A percentile compares a stretch with the other conserved stretches of the same genome.
These are phyloP conservation scores for Halyomorpha halys DNA, from an alignment of 1,140 invertebrate species.

Conservation along the genomic window DNA sequence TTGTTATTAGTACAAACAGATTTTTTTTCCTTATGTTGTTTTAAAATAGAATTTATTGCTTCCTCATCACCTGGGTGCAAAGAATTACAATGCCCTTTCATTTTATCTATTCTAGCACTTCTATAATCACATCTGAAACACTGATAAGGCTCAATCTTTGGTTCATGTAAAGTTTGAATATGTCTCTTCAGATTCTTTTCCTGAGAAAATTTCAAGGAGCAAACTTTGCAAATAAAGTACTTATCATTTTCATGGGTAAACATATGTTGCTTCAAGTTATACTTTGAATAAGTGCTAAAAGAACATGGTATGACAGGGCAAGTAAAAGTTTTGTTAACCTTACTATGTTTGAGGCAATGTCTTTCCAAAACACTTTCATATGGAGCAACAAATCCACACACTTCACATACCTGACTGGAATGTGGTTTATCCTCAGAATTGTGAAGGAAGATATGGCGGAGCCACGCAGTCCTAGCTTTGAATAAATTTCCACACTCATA, in stretches of 20 bases:
- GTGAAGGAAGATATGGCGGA: slow-evolving; percentile 1
- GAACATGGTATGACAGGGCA: slow-evolving; percentile 8
- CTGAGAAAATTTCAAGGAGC: slow-evolving; percentile 16
- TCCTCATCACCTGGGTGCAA: neutral
- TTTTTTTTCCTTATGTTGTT: slow-evolving; percentile 4
- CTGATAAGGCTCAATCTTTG: neutral
- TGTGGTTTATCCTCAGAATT: neutral
- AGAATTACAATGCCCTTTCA: slow-evolving; percentile 9
- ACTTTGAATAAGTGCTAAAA: neutral
- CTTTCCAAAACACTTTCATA: slow-evolving; percentile 19
- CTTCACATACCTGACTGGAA: slow-evolving; percentile 11
- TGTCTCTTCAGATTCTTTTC: slow-evolving; percentile 22
- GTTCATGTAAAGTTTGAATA: slow-evolving; percentile 19
- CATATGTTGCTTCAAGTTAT: slow-evolving; percentile 21
- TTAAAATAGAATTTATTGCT: neutral
- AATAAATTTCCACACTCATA: neutral
- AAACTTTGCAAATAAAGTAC: slow-evolving; percentile 14
- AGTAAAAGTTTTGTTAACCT: neutral
- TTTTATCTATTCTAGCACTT: slow-evolving; percentile 16
- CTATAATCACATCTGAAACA: slow-evolving; percentile 17
- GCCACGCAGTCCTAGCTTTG: slow-evolving; percentile 12
- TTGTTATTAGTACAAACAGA: neutral
- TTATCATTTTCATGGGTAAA: slow-evolving; percentile 12
- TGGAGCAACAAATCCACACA: slow-evolving; percentile 19
- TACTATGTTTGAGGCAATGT: slow-evolving; percentile 16